phyloP scores from a whole-genome alignment of 2,113 vertebrate genomes.

The cat (Felis catus) region DNA sequence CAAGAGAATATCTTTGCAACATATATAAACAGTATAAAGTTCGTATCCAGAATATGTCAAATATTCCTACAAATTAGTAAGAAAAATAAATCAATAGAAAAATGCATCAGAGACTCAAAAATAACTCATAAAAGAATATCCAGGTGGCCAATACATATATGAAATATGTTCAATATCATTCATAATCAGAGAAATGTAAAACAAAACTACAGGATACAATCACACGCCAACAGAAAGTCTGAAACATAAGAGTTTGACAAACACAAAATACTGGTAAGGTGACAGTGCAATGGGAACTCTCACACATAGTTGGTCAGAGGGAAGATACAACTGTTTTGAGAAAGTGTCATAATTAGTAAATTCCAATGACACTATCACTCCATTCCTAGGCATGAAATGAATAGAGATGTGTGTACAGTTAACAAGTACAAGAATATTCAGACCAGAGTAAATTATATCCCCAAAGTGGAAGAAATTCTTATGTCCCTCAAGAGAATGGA shows the following conservation, averaged over 20 bases:
- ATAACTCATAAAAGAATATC: background rate
- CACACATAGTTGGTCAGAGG: background rate
- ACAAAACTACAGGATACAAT: background rate
- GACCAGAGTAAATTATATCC: background rate
- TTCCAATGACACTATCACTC: background rate
- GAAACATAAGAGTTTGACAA: background rate
- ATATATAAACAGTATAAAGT: background rate
- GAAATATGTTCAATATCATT: background rate
- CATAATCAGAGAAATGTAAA: background rate
- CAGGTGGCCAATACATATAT: background rate
- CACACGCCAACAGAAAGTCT: background rate
- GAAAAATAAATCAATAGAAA: background rate
- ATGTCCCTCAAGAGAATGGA: background rate
- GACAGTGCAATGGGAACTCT: background rate
- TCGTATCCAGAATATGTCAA: background rate
- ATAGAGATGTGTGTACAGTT: background rate
- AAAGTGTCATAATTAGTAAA: background rate
- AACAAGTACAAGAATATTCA: constrained; percentile 2
- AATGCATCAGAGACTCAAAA: constrained; percentile 3
- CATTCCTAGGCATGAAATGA: background rate
- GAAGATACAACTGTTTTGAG: background rate
- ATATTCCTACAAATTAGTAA: background rate
- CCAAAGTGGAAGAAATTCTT: background rate
- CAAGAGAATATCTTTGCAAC: background rate
- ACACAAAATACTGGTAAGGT: background rate